These are phyloP conservation scores for Parambassis ranga DNA, from an alignment of 2,797 vertebrate species.

Conservation along the genomic window DNA sequence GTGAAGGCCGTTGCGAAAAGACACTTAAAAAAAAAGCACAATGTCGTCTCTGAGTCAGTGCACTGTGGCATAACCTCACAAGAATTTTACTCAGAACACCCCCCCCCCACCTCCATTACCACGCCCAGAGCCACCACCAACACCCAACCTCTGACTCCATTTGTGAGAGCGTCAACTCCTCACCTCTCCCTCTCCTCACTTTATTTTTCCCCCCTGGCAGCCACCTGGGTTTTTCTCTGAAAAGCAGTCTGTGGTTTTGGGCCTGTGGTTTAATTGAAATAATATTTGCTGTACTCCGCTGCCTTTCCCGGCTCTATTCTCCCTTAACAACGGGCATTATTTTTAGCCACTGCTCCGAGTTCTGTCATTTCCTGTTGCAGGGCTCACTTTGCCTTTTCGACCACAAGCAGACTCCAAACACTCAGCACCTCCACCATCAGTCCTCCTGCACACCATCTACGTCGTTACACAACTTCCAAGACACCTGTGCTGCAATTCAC, in stretches of 20 bases:
- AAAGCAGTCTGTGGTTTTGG: conserved; percentile 59
- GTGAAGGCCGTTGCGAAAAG: conserved; percentile 34
- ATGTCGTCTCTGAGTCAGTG: conserved; percentile 48
- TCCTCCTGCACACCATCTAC: neutral
- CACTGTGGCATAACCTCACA: conserved; percentile 43
- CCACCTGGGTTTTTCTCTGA: conserved; percentile 54
- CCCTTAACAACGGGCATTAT: conserved; percentile 79
- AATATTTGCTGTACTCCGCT: conserved; percentile 79
- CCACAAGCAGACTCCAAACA: conserved; percentile 55
- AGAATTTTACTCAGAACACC: conserved; percentile 25
- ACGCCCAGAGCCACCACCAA: conserved; percentile 8
- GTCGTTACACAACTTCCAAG: neutral
- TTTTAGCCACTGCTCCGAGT: conserved; percentile 74
- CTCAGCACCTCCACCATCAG: conserved; percentile 23
- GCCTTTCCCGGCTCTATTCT: conserved; percentile 71
- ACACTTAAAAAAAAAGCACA: neutral
- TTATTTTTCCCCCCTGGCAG: conserved; percentile 30
- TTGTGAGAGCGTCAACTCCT: conserved; percentile 35
- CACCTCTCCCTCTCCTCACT: conserved; percentile 26
- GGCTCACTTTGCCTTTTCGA: conserved; percentile 25
- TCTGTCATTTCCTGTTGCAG: conserved; percentile 81
- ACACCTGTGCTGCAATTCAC: neutral
- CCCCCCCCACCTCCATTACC: neutral
- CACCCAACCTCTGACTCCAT: conserved; percentile 41
- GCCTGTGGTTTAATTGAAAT: conserved; percentile 76